Base-by-base conservation (phyloP, 2,797 vertebrate genomes). In the Linurgus olivaceus region DNA sequence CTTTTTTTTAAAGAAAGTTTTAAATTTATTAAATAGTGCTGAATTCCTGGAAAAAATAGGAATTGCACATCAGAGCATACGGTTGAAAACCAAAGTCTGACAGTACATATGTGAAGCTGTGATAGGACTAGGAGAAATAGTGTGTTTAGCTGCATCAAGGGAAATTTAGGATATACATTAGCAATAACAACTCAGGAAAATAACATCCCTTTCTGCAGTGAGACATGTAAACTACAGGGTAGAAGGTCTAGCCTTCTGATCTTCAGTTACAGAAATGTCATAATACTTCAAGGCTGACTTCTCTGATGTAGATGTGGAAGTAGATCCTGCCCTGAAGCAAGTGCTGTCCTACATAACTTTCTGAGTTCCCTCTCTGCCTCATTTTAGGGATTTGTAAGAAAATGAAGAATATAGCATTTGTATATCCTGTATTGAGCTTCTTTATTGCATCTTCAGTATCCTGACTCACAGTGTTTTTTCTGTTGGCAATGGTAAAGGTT, bases 311-410 rank as follows among this genome's bases (percentile, higher is more conserved):
- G 48, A 42, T 63, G 37, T 89, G 71, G 52, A 84, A 90, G 86
- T 42, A 73, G 59, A 89, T 82, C 71, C 40, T 82, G 65, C 75
- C 89, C 88, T 71, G 52, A 82, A 78, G 86, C 78, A 77, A 52
- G 26, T 54, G 57, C 38, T 93, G 73, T 86, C 86, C 79, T 84
- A 83, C 54, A 54, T 91, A 96, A 80, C 44, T 29, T 83, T 37
- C 33, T 2, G 28, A 74, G 72, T 74, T 93, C 50, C 57, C 80
- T 51, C 40, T 79, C 45, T 73, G 52, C 37, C n/a, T 82, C 23
- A 7, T 67, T 90, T 81, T 55, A 75, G 65, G 57, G 26, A 17
- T 92, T 82, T 59, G 45, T 92, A 63, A 58, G 44, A 73, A 58
- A 50, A 48, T 21, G 13, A 59, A 70, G 45, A 76, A 17, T 42